Conservation (phyloP, 2,797 vertebrate species). For the Pseudochirops cupreus region DNA sequence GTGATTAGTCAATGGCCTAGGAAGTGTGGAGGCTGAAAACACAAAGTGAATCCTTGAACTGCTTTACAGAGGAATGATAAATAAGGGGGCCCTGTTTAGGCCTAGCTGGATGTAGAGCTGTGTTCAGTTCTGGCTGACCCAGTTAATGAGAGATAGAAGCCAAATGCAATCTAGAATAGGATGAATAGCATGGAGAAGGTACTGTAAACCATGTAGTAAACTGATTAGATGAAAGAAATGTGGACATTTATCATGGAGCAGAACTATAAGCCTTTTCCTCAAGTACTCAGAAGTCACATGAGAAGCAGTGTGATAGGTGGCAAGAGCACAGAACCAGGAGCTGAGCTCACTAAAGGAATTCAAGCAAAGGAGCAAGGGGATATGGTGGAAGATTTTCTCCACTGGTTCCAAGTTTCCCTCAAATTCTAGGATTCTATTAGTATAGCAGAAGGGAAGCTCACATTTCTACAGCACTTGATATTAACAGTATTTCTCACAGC, state of each 20-base stretch:
- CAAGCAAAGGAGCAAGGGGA: neutral
- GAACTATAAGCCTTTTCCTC: neutral
- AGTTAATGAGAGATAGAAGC: neutral
- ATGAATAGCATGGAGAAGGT: neutral
- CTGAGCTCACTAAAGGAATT: neutral
- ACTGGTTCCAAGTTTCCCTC: neutral
- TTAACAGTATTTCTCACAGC: neutral
- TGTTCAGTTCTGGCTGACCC: neutral
- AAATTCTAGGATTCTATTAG: neutral
- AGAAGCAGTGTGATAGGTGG: neutral
- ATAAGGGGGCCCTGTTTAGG: neutral
- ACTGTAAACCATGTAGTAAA: neutral
- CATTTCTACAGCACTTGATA: neutral
- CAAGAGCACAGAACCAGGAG: neutral
- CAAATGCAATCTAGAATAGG: neutral
- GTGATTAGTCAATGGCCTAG: neutral
- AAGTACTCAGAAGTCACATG: neutral
- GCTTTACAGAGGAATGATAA: neutral
- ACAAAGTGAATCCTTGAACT: neutral
- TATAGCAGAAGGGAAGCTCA: neutral
- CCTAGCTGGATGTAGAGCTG: neutral
- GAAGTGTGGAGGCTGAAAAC: neutral
- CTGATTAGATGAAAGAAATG: neutral
- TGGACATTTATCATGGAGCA: neutral
- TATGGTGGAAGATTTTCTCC: neutral